Conservation (phyloP, 2,113 vertebrate genomes). For the Casuarius casuarius region DNA sequence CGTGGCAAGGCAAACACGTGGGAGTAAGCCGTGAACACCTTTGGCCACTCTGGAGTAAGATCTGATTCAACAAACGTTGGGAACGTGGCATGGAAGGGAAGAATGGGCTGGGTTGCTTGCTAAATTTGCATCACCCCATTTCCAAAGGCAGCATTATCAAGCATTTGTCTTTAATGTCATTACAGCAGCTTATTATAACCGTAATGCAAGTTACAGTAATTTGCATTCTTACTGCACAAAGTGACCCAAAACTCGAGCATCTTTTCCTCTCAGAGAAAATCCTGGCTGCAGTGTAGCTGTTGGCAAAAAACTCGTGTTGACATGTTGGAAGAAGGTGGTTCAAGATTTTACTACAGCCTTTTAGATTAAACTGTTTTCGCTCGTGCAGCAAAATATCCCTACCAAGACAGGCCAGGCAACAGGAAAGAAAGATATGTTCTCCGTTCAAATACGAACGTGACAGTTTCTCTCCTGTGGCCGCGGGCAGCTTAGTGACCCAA, state of each 20-base stretch:
- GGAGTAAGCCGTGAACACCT: not conserved
- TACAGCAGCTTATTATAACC: not conserved
- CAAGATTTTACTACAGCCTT: not conserved
- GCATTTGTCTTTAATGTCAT: not conserved
- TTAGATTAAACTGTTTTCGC: not conserved
- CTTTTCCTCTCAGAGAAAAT: not conserved
- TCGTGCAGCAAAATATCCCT: not conserved
- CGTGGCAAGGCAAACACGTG: not conserved
- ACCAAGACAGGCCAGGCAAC: not conserved
- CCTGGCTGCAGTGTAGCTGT: not conserved
- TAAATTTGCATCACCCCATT: constrained; percentile 12
- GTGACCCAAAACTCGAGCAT: not conserved
- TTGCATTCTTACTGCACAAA: not conserved
- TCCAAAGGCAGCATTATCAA: not conserved
- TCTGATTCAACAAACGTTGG: not conserved
- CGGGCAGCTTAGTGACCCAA: not conserved
- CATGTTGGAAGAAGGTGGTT: not conserved
- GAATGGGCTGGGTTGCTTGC: not conserved
- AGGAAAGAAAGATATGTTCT: not conserved
- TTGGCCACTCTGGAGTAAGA: not conserved
- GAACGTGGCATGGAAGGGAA: not conserved
- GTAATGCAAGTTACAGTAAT: not conserved
- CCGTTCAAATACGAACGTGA: not conserved
- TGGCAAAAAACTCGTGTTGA: not conserved
- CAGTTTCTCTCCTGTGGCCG: not conserved